These are phyloP conservation scores for Platichthys stellatus DNA, from an alignment of 2,113 vertebrate species.

Conservation along the genomic window DNA sequence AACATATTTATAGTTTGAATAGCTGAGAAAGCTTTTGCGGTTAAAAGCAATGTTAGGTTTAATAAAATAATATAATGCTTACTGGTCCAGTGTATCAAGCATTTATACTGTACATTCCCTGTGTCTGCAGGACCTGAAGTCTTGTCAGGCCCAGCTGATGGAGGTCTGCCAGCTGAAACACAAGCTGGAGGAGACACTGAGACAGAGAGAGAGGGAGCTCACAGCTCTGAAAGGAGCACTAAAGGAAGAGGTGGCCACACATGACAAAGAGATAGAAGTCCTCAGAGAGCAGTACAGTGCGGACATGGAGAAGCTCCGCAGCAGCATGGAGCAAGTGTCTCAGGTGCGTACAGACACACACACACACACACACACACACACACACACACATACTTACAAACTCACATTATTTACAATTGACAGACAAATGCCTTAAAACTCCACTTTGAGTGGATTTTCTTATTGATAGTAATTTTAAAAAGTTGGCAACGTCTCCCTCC, in stretches of 20 bases:
- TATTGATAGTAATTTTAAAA: too few species aligned
- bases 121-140: slow-evolving; percentile 63
- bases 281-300: slow-evolving; percentile 88
- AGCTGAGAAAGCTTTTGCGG: not conserved
- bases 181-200: slow-evolving; percentile 86
- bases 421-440: not conserved
- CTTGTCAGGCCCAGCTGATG: slow-evolving; percentile 58
- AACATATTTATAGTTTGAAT: too few species aligned
- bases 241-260: slow-evolving; percentile 84
- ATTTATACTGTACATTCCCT: not conserved
- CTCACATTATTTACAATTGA: not conserved
- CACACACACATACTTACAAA: too few species aligned
- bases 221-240: slow-evolving; percentile 85
- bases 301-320: slow-evolving; percentile 89
- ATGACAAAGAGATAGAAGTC: slow-evolving; percentile 81
- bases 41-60: not conserved
- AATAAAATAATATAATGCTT: not conserved
- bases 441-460: too few species aligned
- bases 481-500: too few species aligned
- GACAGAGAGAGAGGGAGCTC: slow-evolving; percentile 84
- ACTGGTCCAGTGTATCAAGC: not conserved
- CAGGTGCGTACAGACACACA: slow-evolving; percentile 79
- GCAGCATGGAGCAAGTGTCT: slow-evolving; percentile 88
- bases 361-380: not conserved
- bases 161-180: slow-evolving; percentile 81